Percentiles rank a stretch among this genome's conserved stretches.
These are phyloP conservation scores for Ctenicera cuprea DNA, from an alignment of 2,888 invertebrate species.

Conservation along the genomic window DNA sequence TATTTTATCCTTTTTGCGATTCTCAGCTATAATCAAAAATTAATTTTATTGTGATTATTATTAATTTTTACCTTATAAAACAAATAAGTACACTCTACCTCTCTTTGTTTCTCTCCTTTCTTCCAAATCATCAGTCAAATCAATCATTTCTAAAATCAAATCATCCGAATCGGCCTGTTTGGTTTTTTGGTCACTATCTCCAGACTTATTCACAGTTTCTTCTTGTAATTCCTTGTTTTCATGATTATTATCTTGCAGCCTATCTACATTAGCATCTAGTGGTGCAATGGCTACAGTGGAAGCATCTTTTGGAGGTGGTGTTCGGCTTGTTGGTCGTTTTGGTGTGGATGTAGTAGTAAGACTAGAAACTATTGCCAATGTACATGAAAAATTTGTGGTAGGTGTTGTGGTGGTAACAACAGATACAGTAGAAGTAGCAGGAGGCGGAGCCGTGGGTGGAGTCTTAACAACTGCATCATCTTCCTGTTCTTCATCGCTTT, in stretches of 20 bases:
- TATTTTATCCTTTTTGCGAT: slow-evolving; percentile 77
- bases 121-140: slow-evolving; percentile 77
- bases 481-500: slow-evolving; percentile 81
- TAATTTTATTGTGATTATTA: not conserved
- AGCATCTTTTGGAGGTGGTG: slow-evolving; percentile 33
- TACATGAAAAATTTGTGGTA: not conserved
- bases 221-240: slow-evolving; percentile 1
- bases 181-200: slow-evolving; percentile 46
- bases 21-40: slow-evolving; percentile 71
- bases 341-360: not conserved
- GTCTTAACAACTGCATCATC: slow-evolving; percentile 34
- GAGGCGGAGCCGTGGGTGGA: slow-evolving; percentile 1
- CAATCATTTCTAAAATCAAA: slow-evolving; percentile 75
- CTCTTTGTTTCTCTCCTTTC: slow-evolving; percentile 69
- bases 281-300: not conserved
- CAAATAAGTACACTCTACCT: slow-evolving; percentile 59
- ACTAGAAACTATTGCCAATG: not conserved
- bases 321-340: slow-evolving; percentile 13
- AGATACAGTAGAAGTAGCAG: slow-evolving; percentile 9
- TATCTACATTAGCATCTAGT: not conserved
- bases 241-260: not conserved
- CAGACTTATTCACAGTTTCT: not conserved
- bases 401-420: not conserved
- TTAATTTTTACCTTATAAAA: too few species aligned
- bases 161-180: slow-evolving; percentile 69